phyloP scores from a whole-genome alignment of 1,140 invertebrate genomes.

The Teleopsis dalmanni region DNA sequence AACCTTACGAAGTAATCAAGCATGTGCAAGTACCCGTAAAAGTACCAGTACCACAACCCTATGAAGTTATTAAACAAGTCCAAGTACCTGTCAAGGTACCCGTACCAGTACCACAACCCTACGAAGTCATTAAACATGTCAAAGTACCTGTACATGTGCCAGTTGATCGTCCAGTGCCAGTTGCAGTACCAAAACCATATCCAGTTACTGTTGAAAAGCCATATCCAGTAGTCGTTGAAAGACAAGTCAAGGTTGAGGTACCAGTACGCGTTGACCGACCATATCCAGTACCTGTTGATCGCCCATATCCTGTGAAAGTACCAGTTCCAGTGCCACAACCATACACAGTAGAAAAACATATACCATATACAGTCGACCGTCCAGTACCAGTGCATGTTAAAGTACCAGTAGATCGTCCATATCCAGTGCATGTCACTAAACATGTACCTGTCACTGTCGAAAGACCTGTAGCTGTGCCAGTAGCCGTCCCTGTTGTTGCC shows the following conservation, averaged over 20 bases:
- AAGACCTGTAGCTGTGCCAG: conserved; percentile 56
- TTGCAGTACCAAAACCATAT: conserved; percentile 64
- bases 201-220: conserved; percentile 66
- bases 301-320: conserved; percentile 50
- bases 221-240: conserved; percentile 62
- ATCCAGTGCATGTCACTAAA: conserved; percentile 61
- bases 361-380: conserved; percentile 62
- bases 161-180: conserved; percentile 56
- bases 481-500: conserved; percentile 51
- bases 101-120: conserved; percentile 57
- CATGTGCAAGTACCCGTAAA: conserved; percentile 61
- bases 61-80: conserved; percentile 60
- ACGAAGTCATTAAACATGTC: conserved; percentile 65
- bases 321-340: conserved; percentile 51
- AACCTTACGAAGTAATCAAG: conserved; percentile 63
- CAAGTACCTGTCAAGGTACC: conserved; percentile 61
- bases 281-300: conserved; percentile 55
- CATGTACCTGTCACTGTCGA: conserved; percentile 66
- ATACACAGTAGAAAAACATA: conserved; percentile 58
- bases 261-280: conserved; percentile 65
- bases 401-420: conserved; percentile 54
- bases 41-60: conserved; percentile 65
- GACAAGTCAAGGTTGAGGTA: conserved; percentile 56
- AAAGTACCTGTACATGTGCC: conserved; percentile 53
- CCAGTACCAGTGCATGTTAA: conserved; percentile 54